Evolutionary conservation across 2,113 vertebrate species (phyloP), one percentile per base, ranked within the genome.

Genomic region (Crypturellus undulatus): DNA sequence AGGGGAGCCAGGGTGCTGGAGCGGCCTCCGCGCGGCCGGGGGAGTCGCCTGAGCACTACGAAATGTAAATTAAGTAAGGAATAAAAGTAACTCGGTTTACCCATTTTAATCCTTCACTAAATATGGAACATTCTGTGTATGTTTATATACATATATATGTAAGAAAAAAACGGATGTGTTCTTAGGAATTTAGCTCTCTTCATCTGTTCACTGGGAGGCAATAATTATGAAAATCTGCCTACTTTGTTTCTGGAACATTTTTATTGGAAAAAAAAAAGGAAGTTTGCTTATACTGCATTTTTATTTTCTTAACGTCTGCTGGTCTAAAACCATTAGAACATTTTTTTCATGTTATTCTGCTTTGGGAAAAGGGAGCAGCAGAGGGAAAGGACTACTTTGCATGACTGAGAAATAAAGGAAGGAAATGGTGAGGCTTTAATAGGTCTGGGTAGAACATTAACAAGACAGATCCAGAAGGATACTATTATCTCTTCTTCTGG

Each of bases 241-340:
- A 3, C 67, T 93, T 87, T 79, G 78, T 69, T 51, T 96, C 96
- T 96, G 80, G 93, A 96, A 79, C 40, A 56, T 59, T 62, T 84
- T 49, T 62, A 19, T 49, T 68, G 80, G 89, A 96, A 88, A 73
- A 81, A 76, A 91, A 22, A 92, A 76, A n/a, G n/a, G 92, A 92
- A 76, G 92, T 72, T 91, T 80, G 15, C 68, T 79, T 95, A 34
- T 81, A n/a, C 45, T 91, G 92, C 0, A 0, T 87, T 86, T 87
- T 93, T 90, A 82, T 95, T 96, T 96, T 95, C 70, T 89, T 72
- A 42, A 4, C 58, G 45, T 89, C 32, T 94, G 43, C 67, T 84
- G 40, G 17, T 95, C 77, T 90, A 51, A 96, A 90, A 70, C 20
- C 79, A 30, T 70, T 65, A 26, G 73, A 77, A 43, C 2, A 1